A percentile compares a stretch with the other conserved stretches of the same genome.
These are phyloP conservation scores for Porites divaricata DNA, from an alignment of 92 coral and sea anemone species.

Conservation along the genomic window DNA sequence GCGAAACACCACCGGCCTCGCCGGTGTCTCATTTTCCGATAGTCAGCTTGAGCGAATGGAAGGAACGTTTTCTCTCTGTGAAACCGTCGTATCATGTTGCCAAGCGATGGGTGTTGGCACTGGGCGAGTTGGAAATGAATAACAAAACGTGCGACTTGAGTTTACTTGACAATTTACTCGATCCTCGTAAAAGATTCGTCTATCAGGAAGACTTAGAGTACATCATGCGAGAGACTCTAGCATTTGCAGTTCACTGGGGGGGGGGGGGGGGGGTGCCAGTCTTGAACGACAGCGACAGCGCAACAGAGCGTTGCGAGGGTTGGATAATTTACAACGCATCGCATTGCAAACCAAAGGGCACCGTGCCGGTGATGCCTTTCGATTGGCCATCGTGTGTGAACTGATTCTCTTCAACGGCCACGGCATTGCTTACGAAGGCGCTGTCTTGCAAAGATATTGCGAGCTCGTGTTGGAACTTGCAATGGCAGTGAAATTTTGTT, in stretches of 20 bases:
- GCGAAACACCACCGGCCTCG: background rate
- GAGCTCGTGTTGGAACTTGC: background rate
- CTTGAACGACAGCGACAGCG: background rate
- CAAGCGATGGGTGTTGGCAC: constrained; percentile 11
- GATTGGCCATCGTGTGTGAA: constrained; percentile 12
- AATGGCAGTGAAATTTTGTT: background rate
- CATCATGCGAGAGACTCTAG: background rate
- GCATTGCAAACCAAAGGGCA: background rate
- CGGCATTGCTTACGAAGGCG: constrained; percentile 9
- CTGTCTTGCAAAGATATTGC: background rate
- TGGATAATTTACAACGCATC: background rate
- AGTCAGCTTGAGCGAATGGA: background rate
- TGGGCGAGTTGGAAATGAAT: background rate
- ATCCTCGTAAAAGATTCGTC: background rate
- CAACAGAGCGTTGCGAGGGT: background rate
- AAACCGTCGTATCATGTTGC: background rate
- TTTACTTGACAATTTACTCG: background rate
- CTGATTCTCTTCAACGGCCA: background rate
- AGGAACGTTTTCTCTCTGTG: background rate
- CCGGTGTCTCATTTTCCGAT: background rate
- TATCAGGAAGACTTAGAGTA: background rate
- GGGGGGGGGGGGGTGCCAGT: background rate
- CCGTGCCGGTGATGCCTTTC: background rate
- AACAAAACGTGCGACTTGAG: background rate
- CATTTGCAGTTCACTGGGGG: background rate